Base-by-base conservation (phyloP, 2,113 vertebrate species). In the Fulmarus glacialis region DNA sequence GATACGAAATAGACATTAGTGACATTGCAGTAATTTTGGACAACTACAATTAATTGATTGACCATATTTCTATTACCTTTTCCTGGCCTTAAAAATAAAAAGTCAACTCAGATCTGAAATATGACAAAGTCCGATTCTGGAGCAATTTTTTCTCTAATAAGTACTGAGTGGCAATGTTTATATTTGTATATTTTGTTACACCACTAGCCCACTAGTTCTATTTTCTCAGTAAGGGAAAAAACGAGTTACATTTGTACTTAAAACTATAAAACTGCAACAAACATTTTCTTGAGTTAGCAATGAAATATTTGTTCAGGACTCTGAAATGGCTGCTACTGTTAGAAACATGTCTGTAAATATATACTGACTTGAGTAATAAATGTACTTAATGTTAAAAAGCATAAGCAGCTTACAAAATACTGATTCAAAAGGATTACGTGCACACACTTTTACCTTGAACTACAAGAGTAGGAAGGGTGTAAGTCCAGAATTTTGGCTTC, bases 361-460 rank as follows among this genome's bases (percentile, higher is more conserved):
- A 18, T 8, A 50, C 11, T 30, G 56, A 34, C 21, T 24, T 3
- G 22, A 75, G 32, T 16, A 71, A 63, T 62, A n/a, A 56, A 17
- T 4, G 19, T 11, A 53, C n/a, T 88, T 30, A 5, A 30, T 26
- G n/a, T 63, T 58, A 45, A 82, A 92, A 83, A 52, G 34, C 47
- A 1, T 15, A 32, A 67, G 10, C 2, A 82, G 34, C 34, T 82
- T 17, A 45, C 13, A 67, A 66, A 77, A 60, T 45, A 50, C 3
- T n/a, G 58, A 62, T 32, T 40, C 1, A 2, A 18, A 72, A 53
- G 47, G 52, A 56, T 32, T 27, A 29, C 0, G 0, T 32, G 56
- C 42, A n/a, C 22, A 50, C 15, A 10, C 0, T 42, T 63, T 38
- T 27, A 48, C 70, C 45, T 1, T 42, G 8, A 70, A 68, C 13